Base-by-base conservation (phyloP, 1,140 invertebrate species). In the Aphaenogaster ashmeadi region DNA sequence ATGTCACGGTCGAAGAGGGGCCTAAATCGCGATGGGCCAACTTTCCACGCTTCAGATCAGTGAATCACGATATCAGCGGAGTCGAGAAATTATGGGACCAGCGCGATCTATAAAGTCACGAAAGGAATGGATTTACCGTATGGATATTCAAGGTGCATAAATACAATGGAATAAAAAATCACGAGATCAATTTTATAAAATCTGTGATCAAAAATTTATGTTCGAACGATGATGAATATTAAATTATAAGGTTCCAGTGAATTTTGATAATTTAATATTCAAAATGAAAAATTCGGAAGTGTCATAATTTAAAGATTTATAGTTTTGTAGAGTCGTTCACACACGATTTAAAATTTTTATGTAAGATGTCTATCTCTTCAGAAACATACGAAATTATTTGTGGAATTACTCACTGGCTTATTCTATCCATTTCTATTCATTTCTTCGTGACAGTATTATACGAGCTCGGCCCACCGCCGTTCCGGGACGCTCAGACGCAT, bases 361-460 rank as follows among this genome's bases (percentile, higher is more conserved):
- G 9, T 2, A 15, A 66, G 33, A 13, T 15, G 13, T 69, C n/a
- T 52, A 15, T 41, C 5, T 21, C 13, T 74, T 36, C 27, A 13
- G 2, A 44, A 33, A 18, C 2, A 9, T 44, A 33, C 33, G 62
- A 52, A 56, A 81, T 71, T 81, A 56, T 18, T 69, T 38, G 21
- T n/a, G 13, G 18, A 47, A 74, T 60, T 83, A 36, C 54, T 83
- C 18, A 41, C 36, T 33, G 47, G 41, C 44, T 54, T 50, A 54
- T 62, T 44, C 78, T 7, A 15, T 60, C 56, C 33, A 69, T 67
- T 72, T 50, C 54, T 56, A 21, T 84, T 50, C 54, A 60, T 69
- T 69, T 50, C 41, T 52, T 27, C 2, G 54, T 52, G 69, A 60
- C 80, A 54, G 56, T 84, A 83, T 74, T 74, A 83, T 74, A 75